phyloP scores from a whole-genome alignment of 2,113 vertebrate genomes.

The Leptobrachium leishanense region DNA sequence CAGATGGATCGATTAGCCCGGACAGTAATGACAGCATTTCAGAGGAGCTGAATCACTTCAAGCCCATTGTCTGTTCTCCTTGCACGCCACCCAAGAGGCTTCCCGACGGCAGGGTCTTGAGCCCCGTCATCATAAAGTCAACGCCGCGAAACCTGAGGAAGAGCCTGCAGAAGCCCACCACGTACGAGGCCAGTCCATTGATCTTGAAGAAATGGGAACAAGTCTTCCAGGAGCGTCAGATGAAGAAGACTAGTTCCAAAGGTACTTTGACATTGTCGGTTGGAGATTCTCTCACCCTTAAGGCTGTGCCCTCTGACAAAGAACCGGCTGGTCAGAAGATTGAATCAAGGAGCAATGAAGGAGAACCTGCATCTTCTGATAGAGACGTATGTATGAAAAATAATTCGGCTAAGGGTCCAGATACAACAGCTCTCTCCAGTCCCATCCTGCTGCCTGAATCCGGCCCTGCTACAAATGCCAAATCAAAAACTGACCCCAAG shows the following conservation, averaged over 20 bases:
- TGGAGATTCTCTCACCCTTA: slow-evolving; percentile 46
- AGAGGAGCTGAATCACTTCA: slow-evolving; percentile 95
- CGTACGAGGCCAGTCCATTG: slow-evolving; percentile 85
- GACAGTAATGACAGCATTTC: slow-evolving; percentile 99
- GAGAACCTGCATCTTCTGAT: slow-evolving; percentile 56
- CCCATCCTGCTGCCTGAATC: slow-evolving; percentile 12
- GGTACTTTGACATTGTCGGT: slow-evolving; percentile 79
- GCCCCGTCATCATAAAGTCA: slow-evolving; percentile 89
- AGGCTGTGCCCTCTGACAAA: slow-evolving; percentile 27
- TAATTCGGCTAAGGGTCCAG: not conserved
- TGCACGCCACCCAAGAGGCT: slow-evolving; percentile 93
- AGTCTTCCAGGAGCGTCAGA: slow-evolving; percentile 88
- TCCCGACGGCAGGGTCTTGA: slow-evolving; percentile 82
- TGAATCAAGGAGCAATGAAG: not conserved
- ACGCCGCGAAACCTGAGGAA: slow-evolving; percentile 88
- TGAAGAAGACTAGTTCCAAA: slow-evolving; percentile 81
- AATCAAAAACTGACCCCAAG: slow-evolving; percentile 52
- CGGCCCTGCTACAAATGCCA: slow-evolving; percentile 41
- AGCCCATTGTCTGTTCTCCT: slow-evolving; percentile 94
- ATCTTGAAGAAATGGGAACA: slow-evolving; percentile 94
- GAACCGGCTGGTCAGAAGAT: not conserved
- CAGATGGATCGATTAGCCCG: slow-evolving; percentile 87
- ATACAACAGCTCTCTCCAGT: slow-evolving; percentile 8
- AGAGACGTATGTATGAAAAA: slow-evolving; percentile 48
- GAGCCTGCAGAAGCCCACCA: slow-evolving; percentile 83